Evolutionary conservation across 2,888 invertebrate species (phyloP).

Genomic region (Trachelus stipa): DNA sequence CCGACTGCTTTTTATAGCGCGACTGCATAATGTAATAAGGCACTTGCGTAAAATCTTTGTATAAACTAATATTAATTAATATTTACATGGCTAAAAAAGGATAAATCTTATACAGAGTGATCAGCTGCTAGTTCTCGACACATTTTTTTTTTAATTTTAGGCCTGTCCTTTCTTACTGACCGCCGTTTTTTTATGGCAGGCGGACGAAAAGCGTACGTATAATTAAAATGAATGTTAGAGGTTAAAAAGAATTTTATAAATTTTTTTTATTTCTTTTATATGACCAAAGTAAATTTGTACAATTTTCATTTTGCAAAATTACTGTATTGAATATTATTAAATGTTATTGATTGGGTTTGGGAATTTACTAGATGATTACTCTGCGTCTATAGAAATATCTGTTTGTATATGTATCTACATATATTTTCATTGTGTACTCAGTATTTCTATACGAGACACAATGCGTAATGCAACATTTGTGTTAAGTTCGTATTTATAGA

Average conservation of each 20-base stretch:
- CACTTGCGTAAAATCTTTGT: constrained; percentile 37
- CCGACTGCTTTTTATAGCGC: constrained; percentile 17
- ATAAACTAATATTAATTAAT: constrained; percentile 7
- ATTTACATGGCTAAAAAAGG: constrained; percentile 11
- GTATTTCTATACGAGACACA: too few species aligned
- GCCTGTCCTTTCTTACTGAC: background rate
- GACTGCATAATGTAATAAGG: constrained; percentile 3
- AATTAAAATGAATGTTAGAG: background rate
- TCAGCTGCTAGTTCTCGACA: background rate
- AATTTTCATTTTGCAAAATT: too few species aligned
- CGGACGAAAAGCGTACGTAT: background rate
- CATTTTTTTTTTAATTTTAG: background rate
- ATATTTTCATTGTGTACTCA: constrained; percentile 19
- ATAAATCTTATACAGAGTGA: background rate
- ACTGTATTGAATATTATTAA: background rate
- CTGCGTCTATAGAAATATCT: background rate
- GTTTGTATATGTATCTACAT: constrained; percentile 6
- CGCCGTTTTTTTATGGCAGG: background rate
- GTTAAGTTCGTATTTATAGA: constrained; percentile 17
- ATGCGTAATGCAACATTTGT: background rate
- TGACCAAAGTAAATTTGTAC: background rate
- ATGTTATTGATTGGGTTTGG: background rate
- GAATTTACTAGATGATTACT: background rate
- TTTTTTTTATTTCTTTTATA: background rate
- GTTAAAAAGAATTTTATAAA: background rate